Percentiles rank a stretch among this genome's conserved stretches.
These are phyloP conservation scores for Mormyrus proboscirostris DNA, from an alignment of 2,797 vertebrate genomes.

Conservation along the genomic window DNA sequence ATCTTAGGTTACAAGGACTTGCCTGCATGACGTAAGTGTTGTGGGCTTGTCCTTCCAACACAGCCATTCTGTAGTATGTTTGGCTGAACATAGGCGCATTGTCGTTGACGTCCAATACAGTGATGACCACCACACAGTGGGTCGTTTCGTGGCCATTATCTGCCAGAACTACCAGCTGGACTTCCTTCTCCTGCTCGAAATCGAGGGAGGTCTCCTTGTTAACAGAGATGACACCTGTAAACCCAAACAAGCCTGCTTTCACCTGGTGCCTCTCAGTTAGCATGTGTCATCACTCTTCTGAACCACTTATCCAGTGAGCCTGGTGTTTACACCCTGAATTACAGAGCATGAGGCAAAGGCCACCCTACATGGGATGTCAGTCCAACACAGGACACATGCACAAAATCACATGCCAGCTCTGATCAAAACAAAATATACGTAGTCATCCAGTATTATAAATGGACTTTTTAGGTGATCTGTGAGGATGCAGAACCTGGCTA, in stretches of 20 bases:
- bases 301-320: neutral
- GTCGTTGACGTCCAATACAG: slow-evolving; percentile 78
- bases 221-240: slow-evolving; percentile 75
- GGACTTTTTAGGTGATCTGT: neutral
- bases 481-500: neutral
- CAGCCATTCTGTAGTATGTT: slow-evolving; percentile 62
- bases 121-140: slow-evolving; percentile 65
- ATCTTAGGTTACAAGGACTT: slow-evolving; percentile 14
- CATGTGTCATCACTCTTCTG: neutral
- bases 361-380: neutral
- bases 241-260: neutral
- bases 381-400: neutral
- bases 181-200: slow-evolving; percentile 65
- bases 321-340: neutral
- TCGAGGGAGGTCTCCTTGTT: slow-evolving; percentile 70
- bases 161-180: slow-evolving; percentile 71
- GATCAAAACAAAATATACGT: neutral
- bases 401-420: neutral
- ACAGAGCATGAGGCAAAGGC: neutral
- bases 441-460: neutral
- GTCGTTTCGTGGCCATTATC: slow-evolving; percentile 61
- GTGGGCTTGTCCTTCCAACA: slow-evolving; percentile 74
- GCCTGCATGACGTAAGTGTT: slow-evolving; percentile 77
- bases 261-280: neutral
- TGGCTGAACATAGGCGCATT: slow-evolving; percentile 73